Evolutionary conservation across 2,113 vertebrate genomes (phyloP), one percentile per base, ranked within the genome.

Genomic region (Chaetorhynchus papuensis): DNA sequence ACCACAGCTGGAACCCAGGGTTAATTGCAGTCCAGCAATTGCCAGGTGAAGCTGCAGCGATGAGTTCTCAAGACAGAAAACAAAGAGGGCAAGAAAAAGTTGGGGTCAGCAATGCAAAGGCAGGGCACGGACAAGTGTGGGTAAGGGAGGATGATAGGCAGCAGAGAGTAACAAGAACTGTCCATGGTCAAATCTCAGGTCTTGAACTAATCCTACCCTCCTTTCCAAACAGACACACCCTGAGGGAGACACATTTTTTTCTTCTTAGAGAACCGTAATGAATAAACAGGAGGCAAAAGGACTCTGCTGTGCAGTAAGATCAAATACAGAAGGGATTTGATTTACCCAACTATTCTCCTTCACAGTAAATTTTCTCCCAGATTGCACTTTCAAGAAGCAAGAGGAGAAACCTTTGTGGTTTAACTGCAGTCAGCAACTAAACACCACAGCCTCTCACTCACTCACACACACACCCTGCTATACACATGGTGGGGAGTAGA

Each of bases 1-100:
- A 35, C 33, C 45, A 52, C 0, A 0, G 30, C 44, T 87, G 37
- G 3, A 11, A 7, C 19, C 10, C 5, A 2, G 16, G 24, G 20
- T 1, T 68, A 28, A 12, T 47, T 56, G 28, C 11, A 45, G 31
- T 37, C 28, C 60, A 65, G 45, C 26, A 74, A 24, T 50, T 0
- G 0, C 31, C 49, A 45, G 31, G 20, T 6, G 11, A 94, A 92
- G 20, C 44, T 93, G 41, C 30, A 87, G 21, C 7, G 26, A 6
- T 30, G 16, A 65, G 4, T 18, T 69, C 27, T 76, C 4, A 4
- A 61, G 17, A 24, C 5, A 49, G 44, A 24, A 83, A 87, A 24
- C 19, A 19, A 47, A 31, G 10, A 41, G 1, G 6, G 9, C 11
- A 69, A 64, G 35, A 49, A 3, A 60, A 59, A 23, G 5, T 9